Evolutionary conservation across 2,888 invertebrate genomes (phyloP).

Genomic region (Sesamia inferens): DNA sequence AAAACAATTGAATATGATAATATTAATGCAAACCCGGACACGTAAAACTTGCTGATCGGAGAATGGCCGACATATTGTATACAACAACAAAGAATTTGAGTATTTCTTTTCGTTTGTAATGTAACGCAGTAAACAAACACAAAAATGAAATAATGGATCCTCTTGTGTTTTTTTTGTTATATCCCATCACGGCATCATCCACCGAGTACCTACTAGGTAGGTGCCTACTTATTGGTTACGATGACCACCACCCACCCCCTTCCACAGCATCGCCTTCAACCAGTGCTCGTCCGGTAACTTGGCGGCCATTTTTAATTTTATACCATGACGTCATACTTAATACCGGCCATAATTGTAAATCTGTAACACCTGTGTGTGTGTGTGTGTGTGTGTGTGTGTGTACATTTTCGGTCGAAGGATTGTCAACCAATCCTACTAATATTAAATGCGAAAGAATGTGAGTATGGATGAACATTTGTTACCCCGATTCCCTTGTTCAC

Average conservation of each 20-base stretch:
- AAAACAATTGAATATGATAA: too few relatives aligned
- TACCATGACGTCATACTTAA: slow-evolving; percentile 12
- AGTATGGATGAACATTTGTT: too few relatives aligned
- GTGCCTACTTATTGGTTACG: background rate
- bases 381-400: background rate
- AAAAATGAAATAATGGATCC: too few relatives aligned
- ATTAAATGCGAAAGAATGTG: background rate
- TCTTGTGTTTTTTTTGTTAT: background rate
- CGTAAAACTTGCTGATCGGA: too few relatives aligned
- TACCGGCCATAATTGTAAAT: background rate
- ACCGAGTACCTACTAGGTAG: background rate
- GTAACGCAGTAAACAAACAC: too few relatives aligned
- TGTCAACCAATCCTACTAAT: background rate
- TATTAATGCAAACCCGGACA: too few relatives aligned
- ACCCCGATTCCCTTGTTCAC: too few relatives aligned
- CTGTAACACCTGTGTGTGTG: background rate
- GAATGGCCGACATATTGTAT: too few relatives aligned
- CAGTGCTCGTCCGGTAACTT: background rate
- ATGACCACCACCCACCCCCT: background rate
- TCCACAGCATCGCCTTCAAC: slow-evolving; percentile 3
- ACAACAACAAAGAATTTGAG: too few relatives aligned
- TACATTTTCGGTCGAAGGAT: background rate
- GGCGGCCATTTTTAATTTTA: slow-evolving; percentile 14
- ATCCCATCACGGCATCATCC: background rate
- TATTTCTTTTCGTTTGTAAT: too few relatives aligned